Evolutionary conservation across 1,140 invertebrate species (phyloP).

Genomic region (Amphibalanus amphitrite): DNA sequence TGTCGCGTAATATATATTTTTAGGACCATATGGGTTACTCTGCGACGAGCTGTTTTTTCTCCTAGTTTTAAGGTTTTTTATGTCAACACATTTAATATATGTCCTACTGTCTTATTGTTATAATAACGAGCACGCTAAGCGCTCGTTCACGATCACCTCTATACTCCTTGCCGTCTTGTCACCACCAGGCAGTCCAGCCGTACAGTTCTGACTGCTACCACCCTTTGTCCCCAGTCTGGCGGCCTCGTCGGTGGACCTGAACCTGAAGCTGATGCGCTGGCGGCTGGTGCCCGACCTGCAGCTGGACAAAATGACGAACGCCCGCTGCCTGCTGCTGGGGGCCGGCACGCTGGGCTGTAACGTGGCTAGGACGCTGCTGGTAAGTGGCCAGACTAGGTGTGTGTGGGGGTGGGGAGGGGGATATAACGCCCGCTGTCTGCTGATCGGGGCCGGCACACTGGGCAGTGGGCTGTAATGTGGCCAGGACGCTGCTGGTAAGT

Average conservation of each 20-base stretch:
- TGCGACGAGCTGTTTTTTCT: too few species aligned
- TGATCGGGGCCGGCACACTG: constrained; percentile 88
- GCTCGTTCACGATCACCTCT: too few species aligned
- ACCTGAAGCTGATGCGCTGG: constrained; percentile 97
- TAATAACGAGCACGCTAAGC: constrained; percentile 1
- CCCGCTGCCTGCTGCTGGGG: constrained; percentile 81
- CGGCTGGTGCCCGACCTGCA: constrained; percentile 75
- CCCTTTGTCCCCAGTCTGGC: constrained; percentile 41
- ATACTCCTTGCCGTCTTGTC: too few species aligned
- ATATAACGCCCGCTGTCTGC: constrained; percentile 61
- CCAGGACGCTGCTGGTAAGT: constrained; percentile 61
- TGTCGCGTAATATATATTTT: too few species aligned
- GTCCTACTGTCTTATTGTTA: constrained; percentile 12
- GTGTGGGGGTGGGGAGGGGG: too few species aligned
- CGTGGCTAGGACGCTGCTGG: constrained; percentile 74
- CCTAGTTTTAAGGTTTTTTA: too few species aligned
- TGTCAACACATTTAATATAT: too few species aligned
- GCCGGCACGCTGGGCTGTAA: constrained; percentile 94
- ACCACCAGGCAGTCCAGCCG: too few species aligned
- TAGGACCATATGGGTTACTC: too few species aligned
- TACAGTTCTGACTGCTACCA: too few species aligned
- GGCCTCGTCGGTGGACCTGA: constrained; percentile 74
- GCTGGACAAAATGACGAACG: constrained; percentile 55
- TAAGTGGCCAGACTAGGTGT: too few species aligned
- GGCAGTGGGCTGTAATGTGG: constrained; percentile 95